phyloP scores from a whole-genome alignment of 1,140 invertebrate genomes.

The Lineus longissimus region DNA sequence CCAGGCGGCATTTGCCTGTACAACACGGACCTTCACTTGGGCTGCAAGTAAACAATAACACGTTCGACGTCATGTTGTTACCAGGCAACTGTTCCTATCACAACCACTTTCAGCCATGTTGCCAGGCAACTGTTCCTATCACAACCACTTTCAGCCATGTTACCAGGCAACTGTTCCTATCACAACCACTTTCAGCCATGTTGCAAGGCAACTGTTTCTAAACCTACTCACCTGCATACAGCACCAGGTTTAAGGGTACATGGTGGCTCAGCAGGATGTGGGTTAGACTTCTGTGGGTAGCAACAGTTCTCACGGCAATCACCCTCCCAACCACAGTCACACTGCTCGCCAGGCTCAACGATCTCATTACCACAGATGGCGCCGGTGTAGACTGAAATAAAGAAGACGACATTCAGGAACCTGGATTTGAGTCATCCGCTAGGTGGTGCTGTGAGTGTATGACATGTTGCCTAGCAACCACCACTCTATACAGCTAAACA shows the following conservation, averaged over 20 bases:
- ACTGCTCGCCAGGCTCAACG: slow-evolving; percentile 94
- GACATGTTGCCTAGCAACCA: too few relatives aligned
- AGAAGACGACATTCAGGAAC: neutral
- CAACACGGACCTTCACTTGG: slow-evolving; percentile 30
- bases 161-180: neutral
- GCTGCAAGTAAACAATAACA: slow-evolving; percentile 19
- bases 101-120: neutral
- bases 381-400: slow-evolving; percentile 67
- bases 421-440: too few relatives aligned
- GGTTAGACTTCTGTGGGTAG: slow-evolving; percentile 63
- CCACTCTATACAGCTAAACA: too few relatives aligned
- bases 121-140: neutral
- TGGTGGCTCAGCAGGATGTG: slow-evolving; percentile 4
- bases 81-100: neutral
- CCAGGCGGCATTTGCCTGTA: slow-evolving; percentile 16
- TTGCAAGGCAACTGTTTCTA: neutral
- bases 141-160: neutral
- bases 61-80: neutral
- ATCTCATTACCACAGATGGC: slow-evolving; percentile 99
- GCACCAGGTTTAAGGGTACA: slow-evolving; percentile 16
- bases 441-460: too few relatives aligned
- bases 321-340: slow-evolving; percentile 90
- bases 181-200: neutral
- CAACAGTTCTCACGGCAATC: slow-evolving; percentile 77
- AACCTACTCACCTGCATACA: slow-evolving; percentile 22